These are phyloP conservation scores for Ataeniobius toweri DNA, from an alignment of 2,797 vertebrate species.

Conservation along the genomic window DNA sequence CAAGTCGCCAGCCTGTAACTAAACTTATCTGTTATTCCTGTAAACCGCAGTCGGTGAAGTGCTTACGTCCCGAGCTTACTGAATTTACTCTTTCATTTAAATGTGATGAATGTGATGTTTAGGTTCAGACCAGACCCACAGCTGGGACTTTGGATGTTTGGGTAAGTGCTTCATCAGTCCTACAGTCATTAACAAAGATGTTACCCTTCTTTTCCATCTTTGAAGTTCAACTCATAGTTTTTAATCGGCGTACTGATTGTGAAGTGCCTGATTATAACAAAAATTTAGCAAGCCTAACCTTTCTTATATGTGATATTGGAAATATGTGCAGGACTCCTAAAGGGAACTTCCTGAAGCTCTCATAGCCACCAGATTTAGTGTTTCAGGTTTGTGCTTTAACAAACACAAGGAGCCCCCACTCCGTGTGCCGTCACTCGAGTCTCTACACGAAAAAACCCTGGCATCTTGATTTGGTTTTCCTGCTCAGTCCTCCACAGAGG, in stretches of 20 bases:
- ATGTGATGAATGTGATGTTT: conserved; percentile 44
- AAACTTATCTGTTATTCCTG: conserved; percentile 64
- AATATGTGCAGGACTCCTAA: not conserved
- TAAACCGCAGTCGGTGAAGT: conserved; percentile 66
- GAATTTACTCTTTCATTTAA: conserved; percentile 45
- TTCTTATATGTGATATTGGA: not conserved
- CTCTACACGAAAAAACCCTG: conserved; percentile 34
- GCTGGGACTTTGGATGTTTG: conserved; percentile 50
- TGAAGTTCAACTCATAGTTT: conserved; percentile 15
- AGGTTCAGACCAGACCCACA: conserved; percentile 35
- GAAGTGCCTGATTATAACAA: conserved; percentile 1
- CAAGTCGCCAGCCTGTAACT: conserved; percentile 75
- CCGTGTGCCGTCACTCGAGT: conserved; percentile 23
- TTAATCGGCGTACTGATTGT: conserved; percentile 6
- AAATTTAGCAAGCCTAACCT: conserved; percentile 1
- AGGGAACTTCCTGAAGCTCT: conserved; percentile 16
- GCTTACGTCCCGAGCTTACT: conserved; percentile 55
- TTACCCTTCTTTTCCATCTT: conserved; percentile 39
- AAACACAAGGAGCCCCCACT: conserved; percentile 15
- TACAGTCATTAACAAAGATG: conserved; percentile 49
- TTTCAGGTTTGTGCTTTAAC: conserved; percentile 38
- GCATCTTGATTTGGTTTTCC: conserved; percentile 42
- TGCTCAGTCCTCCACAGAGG: conserved; percentile 46
- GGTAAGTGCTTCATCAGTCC: conserved; percentile 73
- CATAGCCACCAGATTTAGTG: not conserved